Evolutionary conservation across 2,113 vertebrate species (phyloP), one percentile per base, ranked within the genome.

Genomic region (Dissostichus mawsoni): DNA sequence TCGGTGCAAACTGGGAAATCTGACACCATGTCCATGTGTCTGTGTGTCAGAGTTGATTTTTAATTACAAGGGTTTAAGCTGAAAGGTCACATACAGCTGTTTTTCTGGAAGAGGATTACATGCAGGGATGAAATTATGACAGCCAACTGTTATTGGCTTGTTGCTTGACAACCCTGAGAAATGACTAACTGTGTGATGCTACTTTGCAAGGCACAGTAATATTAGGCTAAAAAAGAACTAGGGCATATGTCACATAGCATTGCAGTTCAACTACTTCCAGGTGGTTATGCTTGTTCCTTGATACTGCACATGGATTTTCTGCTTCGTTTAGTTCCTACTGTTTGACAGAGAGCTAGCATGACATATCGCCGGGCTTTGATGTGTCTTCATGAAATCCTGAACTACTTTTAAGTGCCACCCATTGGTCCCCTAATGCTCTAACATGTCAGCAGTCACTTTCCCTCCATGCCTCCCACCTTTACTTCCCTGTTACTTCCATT

Each of bases 371-470:
- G 70, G 65, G 69, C 47, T 84, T 65, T 68, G 23, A 55, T 55
- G 64, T 57, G 29, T 63, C 63, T 62, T 68, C 41, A 51, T 74
- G 77, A 74, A 87, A 76, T 58, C 56, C 74, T 66, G 41, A 63
- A 67, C 76, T 80, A 47, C 45, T 75, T 77, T 72, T 86, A 75
- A 69, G 63, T 68, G 78, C 83, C 79, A 51, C 68, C 50, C 76
- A 62, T 74, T 65, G 65, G 68, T 78, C 53, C 36, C 41, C 33
- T 23, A 33, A 16, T 85, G 33, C 59, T 55, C 33, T 2, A 61
- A 69, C 47, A 56, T 66, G 51, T 56, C 82, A 75, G 41, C 45
- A 55, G 67, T 77, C 64, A 53, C 23, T 56, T 53, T 20, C 55
- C 74, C 69, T 56, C 55, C 59, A 9, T 25, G 29, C 55, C 20